phyloP scores from a whole-genome alignment of 1,140 invertebrate genomes.

The Bicyclus anynana region DNA sequence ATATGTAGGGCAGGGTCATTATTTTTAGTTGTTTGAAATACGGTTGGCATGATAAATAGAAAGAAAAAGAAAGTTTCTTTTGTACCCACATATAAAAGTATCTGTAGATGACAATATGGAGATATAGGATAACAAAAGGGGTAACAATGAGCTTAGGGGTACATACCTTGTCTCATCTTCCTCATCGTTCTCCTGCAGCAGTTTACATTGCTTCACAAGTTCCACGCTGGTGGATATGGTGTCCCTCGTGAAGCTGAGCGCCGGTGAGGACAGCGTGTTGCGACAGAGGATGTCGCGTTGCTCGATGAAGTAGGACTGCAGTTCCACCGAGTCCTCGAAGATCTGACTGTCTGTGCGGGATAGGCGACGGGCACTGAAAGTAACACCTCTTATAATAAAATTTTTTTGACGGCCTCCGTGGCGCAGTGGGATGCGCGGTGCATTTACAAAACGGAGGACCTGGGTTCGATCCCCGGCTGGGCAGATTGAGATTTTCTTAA shows the following conservation, averaged over 20 bases:
- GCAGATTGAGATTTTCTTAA: too few relatives aligned
- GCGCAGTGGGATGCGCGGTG: too few relatives aligned
- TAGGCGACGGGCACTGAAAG: constrained; percentile 85
- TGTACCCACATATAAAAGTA: too few relatives aligned
- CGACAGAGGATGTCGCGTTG: constrained; percentile 86
- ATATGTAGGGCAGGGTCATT: too few relatives aligned
- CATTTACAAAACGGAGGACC: too few relatives aligned
- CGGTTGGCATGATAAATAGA: too few relatives aligned
- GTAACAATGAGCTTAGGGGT: background rate
- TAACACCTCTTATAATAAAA: background rate
- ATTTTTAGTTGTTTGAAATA: too few relatives aligned
- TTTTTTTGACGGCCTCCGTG: too few relatives aligned
- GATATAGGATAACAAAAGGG: background rate
- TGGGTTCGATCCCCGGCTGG: too few relatives aligned
- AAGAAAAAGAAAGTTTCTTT: too few relatives aligned
- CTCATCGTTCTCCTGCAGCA: constrained; percentile 85
- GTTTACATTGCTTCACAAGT: constrained; percentile 86
- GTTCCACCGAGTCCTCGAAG: constrained; percentile 96
- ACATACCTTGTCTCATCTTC: constrained; percentile 80
- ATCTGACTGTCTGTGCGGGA: constrained; percentile 95
- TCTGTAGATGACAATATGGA: too few relatives aligned
- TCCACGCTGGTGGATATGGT: constrained; percentile 87
- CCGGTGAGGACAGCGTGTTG: constrained; percentile 91
- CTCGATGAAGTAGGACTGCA: constrained; percentile 94
- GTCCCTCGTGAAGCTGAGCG: constrained; percentile 87